phyloP scores from a whole-genome alignment of 2,888 invertebrate genomes.

The Zele albiditarsus region DNA sequence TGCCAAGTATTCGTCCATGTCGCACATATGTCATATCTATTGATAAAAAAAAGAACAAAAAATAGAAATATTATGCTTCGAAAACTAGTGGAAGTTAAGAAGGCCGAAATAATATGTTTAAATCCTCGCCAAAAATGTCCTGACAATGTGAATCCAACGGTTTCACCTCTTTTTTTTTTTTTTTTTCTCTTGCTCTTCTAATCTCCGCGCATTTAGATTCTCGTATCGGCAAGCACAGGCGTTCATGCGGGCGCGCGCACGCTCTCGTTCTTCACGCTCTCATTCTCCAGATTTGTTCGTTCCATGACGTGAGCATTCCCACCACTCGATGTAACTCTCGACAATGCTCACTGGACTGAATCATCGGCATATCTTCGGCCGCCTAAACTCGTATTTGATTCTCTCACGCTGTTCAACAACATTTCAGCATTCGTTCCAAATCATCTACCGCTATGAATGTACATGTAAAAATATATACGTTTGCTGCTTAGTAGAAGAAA shows the following conservation, averaged over 20 bases:
- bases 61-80: background rate
- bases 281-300: constrained; percentile 27
- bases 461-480: constrained; percentile 5
- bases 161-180: background rate
- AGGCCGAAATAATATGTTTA: background rate
- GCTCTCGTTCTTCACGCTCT: constrained; percentile 49
- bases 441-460: constrained; percentile 1
- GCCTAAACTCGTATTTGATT: constrained; percentile 13
- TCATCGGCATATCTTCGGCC: constrained; percentile 21
- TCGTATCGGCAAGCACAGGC: constrained; percentile 42
- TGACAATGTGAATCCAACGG: background rate
- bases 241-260: constrained; percentile 23
- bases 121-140: background rate
- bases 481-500: constrained; percentile 14
- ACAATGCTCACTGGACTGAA: constrained; percentile 16
- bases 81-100: background rate
- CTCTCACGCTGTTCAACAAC: constrained; percentile 45
- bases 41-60: background rate
- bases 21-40: too few relatives aligned
- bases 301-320: constrained; percentile 41
- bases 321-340: constrained; percentile 25
- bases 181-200: background rate
- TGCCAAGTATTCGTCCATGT: background rate
- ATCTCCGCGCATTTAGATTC: background rate
- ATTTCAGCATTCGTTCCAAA: constrained; percentile 19